Conservation (phyloP, 2,888 invertebrate genomes). For the Macrosoma leucophasiata region DNA sequence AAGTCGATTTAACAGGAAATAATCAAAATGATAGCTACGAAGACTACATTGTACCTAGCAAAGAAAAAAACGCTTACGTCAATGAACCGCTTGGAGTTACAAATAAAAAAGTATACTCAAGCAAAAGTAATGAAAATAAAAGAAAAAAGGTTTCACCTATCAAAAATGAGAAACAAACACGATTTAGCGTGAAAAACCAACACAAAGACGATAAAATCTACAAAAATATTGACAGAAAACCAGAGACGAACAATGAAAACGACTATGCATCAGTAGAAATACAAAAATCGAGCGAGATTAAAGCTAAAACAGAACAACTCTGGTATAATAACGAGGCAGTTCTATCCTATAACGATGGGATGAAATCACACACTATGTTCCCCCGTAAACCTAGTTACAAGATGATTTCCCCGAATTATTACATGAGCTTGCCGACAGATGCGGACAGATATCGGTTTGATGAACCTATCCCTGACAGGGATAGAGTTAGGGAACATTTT, state of each 20-base stretch:
- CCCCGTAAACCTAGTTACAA: constrained; percentile 37
- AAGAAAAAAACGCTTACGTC: constrained; percentile 30
- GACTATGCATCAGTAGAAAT: constrained; percentile 6
- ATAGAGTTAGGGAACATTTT: constrained; percentile 37
- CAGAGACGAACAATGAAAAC: constrained; percentile 4
- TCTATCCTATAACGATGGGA: constrained; percentile 3
- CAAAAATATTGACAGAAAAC: constrained; percentile 1
- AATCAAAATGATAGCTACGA: constrained; percentile 43
- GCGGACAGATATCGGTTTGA: constrained; percentile 51
- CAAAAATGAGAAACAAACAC: constrained; percentile 10
- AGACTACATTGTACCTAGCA: constrained; percentile 43
- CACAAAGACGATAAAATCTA: constrained; percentile 3
- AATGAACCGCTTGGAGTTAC: constrained; percentile 19
- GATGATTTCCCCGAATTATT: constrained; percentile 44
- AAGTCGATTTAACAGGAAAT: constrained; percentile 12
- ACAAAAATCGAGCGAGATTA: constrained; percentile 25
- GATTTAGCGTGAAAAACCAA: constrained; percentile 21
- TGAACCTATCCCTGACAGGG: constrained; percentile 50
- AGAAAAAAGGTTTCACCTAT: not conserved
- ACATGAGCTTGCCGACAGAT: constrained; percentile 35
- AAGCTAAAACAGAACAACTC: constrained; percentile 35
- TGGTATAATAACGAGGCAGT: constrained; percentile 28
- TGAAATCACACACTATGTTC: constrained; percentile 30
- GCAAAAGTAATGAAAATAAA: constrained; percentile 10
- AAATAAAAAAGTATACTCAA: not conserved